A percentile compares a stretch with the other conserved stretches of the same genome.
Evolutionary conservation across 2,797 vertebrate genomes (phyloP).

Genomic region (Sternotherus odoratus): DNA sequence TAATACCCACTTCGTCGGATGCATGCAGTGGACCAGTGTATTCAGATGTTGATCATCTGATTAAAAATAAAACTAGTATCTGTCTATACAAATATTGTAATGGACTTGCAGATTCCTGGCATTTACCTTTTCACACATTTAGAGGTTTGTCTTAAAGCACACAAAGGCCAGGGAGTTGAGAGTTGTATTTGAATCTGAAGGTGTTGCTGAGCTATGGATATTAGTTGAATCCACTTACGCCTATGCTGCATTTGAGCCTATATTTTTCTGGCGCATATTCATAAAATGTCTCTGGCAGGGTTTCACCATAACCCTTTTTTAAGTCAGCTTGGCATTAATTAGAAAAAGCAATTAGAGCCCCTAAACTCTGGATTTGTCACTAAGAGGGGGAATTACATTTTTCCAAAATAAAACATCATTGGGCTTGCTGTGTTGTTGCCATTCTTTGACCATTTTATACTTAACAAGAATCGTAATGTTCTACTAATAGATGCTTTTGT

Average conservation of each 20-base stretch:
- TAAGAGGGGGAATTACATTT: not conserved
- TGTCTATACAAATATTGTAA: not conserved
- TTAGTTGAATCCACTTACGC: not conserved
- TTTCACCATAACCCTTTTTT: not conserved
- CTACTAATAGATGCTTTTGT: not conserved
- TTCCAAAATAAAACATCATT: not conserved
- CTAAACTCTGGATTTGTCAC: not conserved
- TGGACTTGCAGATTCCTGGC: not conserved
- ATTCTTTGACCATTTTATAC: not conserved
- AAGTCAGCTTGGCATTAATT: not conserved
- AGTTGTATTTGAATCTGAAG: not conserved
- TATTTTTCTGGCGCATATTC: not conserved
- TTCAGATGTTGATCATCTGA: not conserved
- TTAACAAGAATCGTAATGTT: not conserved
- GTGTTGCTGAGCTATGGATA: not conserved
- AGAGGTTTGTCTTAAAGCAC: not conserved
- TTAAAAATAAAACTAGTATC: not conserved
- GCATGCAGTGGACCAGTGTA: too few relatives aligned
- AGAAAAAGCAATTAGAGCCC: not conserved
- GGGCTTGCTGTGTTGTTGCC: not conserved
- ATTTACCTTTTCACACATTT: not conserved
- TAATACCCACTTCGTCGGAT: too few relatives aligned
- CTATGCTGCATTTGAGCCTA: not conserved
- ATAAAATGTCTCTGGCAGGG: not conserved
- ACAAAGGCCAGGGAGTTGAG: not conserved